Percentiles rank a stretch among this genome's conserved stretches.
Conservation (phyloP, 2,797 vertebrate species). For the Microtus agrestis region DNA sequence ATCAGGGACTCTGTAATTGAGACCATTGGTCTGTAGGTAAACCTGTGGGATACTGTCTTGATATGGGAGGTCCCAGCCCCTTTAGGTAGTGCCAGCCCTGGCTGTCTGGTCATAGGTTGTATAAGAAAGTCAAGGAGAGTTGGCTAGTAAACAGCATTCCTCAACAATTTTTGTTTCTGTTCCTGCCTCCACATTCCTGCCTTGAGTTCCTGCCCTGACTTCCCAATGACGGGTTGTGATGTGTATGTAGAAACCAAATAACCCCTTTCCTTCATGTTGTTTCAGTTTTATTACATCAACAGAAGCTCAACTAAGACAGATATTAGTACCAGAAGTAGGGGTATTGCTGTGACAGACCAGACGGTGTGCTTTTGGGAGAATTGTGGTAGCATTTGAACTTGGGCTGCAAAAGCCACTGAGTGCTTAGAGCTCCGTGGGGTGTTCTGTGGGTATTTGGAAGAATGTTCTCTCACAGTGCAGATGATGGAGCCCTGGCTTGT, state of each 20-base stretch:
- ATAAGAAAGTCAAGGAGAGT: neutral
- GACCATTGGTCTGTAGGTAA: neutral
- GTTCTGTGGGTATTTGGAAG: neutral
- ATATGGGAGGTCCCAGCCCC: neutral
- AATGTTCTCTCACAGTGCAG: neutral
- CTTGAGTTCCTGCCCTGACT: neutral
- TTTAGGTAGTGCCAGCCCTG: neutral
- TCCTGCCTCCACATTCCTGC: neutral
- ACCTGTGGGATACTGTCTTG: neutral
- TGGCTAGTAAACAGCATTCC: neutral
- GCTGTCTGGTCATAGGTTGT: neutral
- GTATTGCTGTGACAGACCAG: neutral
- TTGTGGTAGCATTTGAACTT: neutral
- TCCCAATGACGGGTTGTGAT: neutral
- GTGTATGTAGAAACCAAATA: neutral
- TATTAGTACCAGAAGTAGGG: neutral
- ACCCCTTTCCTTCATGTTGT: neutral
- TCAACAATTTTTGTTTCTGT: neutral
- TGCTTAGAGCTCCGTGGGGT: neutral
- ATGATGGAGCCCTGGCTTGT: neutral
- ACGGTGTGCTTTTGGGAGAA: neutral
- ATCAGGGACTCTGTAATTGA: neutral
- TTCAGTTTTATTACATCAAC: neutral
- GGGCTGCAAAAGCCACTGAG: neutral
- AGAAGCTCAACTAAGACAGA: neutral